Evolutionary conservation across 2,888 invertebrate genomes (phyloP), one percentile per base, ranked within the genome.

Genomic region (Dimorphilus gyrociliatus): DNA sequence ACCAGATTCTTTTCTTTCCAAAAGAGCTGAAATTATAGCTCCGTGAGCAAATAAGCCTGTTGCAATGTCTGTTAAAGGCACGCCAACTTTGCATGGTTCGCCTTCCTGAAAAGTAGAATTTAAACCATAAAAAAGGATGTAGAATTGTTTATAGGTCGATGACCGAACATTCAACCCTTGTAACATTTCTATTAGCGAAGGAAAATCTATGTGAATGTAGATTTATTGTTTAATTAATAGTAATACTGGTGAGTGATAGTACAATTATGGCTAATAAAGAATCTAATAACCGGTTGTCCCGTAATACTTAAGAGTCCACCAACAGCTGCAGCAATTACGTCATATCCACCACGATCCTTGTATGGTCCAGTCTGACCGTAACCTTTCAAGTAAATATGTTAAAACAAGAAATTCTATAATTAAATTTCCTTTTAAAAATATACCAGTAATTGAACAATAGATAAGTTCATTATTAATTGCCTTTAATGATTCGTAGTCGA

Each of bases 1-100:
- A 0, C 81, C 79, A 0, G 82, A 84, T 45, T 71, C 72, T 6
- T 70, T 60, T 30, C 84, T 68, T 48, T 84, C 74, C 36, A 81
- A 63, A 4, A 94, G 62, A 0, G 90, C 90, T 0, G 90, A 81
- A 68, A 90, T 69, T 38, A 92, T 86, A 1, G 92, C 85, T 12
- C 88, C 86, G 55, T 86, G 84, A 1, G 88, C 85, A 57, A 84
- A 90, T 3, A 94, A 67, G 1, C 92, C 92, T 0, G 92, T 90
- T 0, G 85, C 76, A 30, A 92, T 50, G 61, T 94, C 92, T 0
- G 85, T 88, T 46, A 88, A 72, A 1, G 92, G 85, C 1, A 90
- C 82, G 8, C 90, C 92, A 10, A 78, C 75, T 64, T 90, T 88
- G 38, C 79, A 78, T 0, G 92, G 90, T 23, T 74, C 75, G 0